A percentile compares a stretch with the other conserved stretches of the same genome.
Evolutionary conservation across 2,888 invertebrate genomes (phyloP).

Genomic region (Stramonita haemastoma): DNA sequence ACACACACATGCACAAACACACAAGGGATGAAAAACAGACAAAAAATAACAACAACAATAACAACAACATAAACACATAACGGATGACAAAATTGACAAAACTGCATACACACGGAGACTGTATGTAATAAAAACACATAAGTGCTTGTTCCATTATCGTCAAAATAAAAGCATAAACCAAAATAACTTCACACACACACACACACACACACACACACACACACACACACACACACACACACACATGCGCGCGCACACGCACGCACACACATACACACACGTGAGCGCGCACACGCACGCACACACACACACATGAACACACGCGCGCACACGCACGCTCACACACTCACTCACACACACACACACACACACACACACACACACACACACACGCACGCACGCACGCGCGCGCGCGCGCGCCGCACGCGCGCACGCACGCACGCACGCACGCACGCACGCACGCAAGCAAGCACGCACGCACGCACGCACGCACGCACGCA

Average conservation of each 20-base stretch:
- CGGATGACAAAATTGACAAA: too few species aligned
- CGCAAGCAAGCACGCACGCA: background rate
- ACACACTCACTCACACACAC: background rate
- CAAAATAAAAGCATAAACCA: too few species aligned
- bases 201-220: constrained; percentile 2
- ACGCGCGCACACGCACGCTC: background rate
- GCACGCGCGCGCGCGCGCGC: background rate
- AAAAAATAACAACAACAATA: too few species aligned
- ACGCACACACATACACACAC: constrained; percentile 18
- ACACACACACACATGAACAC: background rate
- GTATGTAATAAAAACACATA: background rate
- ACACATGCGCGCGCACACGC: background rate
- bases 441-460: constrained; percentile 2
- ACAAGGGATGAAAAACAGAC: too few species aligned
- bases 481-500: constrained; percentile 1
- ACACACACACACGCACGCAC: constrained; percentile 18
- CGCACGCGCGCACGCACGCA: background rate
- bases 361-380: background rate
- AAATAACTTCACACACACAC: background rate
- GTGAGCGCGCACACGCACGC: background rate
- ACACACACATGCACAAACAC: too few species aligned
- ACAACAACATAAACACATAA: too few species aligned
- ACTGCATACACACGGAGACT: too few species aligned
- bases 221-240: background rate
- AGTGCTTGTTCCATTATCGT: too few species aligned